Evolutionary conservation across 2,113 vertebrate species (phyloP).

Genomic region (Syngnathoides biaculeatus): DNA sequence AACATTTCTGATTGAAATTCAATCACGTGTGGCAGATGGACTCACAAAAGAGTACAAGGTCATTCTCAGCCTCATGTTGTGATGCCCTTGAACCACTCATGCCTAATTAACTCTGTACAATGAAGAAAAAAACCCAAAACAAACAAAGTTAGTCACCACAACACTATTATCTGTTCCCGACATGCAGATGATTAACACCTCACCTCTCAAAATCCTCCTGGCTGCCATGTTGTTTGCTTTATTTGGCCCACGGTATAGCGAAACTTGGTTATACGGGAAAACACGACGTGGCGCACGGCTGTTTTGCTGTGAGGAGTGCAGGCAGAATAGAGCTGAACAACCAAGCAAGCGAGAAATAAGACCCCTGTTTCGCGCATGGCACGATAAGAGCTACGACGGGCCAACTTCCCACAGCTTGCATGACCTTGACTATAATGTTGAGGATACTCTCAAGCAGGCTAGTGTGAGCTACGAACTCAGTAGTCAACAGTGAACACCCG

Average conservation of each 20-base stretch:
- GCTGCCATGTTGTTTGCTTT: constrained; percentile 39
- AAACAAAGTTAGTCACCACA: background rate
- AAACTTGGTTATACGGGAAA: constrained; percentile 46
- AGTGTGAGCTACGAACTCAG: background rate
- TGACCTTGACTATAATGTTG: background rate
- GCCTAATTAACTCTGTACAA: background rate
- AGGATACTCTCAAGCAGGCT: background rate
- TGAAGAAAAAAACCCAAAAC: background rate
- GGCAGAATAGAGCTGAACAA: constrained; percentile 14
- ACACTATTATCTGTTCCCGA: constrained; percentile 1
- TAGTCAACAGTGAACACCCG: too few species aligned
- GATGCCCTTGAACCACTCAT: too few species aligned
- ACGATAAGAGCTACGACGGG: constrained; percentile 7
- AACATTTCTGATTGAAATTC: too few species aligned
- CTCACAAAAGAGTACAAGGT: background rate
- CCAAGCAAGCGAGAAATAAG: background rate
- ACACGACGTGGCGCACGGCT: constrained; percentile 36
- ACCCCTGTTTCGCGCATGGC: constrained; percentile 21
- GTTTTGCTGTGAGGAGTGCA: constrained; percentile 47
- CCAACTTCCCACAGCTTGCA: constrained; percentile 34
- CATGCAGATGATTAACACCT: constrained; percentile 50
- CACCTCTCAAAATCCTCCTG: constrained; percentile 30
- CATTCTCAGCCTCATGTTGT: background rate
- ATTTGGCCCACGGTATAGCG: constrained; percentile 39
- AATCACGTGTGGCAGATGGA: too few species aligned